Evolutionary conservation across 2,113 vertebrate genomes (phyloP), one percentile per base, ranked within the genome.

Genomic region (Hemiprocne comata): DNA sequence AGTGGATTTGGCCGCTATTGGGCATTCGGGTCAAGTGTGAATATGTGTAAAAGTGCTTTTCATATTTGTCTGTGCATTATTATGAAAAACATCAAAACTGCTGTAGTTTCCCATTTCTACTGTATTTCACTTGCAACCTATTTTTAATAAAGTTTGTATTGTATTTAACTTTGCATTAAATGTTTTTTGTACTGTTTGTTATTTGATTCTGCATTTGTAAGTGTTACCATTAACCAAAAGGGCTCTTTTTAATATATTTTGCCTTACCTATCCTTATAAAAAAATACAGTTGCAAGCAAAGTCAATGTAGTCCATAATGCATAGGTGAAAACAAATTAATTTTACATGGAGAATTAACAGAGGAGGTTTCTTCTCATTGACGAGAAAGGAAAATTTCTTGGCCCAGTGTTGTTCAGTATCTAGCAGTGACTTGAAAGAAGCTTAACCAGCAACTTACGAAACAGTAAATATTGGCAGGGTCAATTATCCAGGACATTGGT

Each of bases 81-180:
- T 96, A 94, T 95, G 97, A 96, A 93, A 94, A 92, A 93, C 97
- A 96, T 95, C 96, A 95, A 77, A 98, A 97, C 98, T 98, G 98
- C 98, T 98, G 98, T 98, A 97, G 97, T 97, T 98, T 97, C 89
- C 95, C 97, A 97, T 98, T 98, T 98, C 98, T 98, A 98, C 98
- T 98, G 98, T 98, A 98, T 97, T 98, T 98, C 97, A 96, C 97
- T 97, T 97, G 98, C 98, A 98, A 94, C 96, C 98, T 98, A 98
- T 98, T 98, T 98, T 98, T 98, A 98, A 98, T 98, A 98, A 98
- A 98, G 97, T 98, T 98, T 98, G 97, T 98, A 98, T 97, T 98
- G 98, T 98, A 98, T 98, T 98, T 98, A 97, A 98, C 95, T 98
- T 98, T 97, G 96, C 97, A 98, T 93, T 94, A 90, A 94, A 90